Conservation (phyloP, 2,888 invertebrate genomes). For the Clepsis dumicolana region DNA sequence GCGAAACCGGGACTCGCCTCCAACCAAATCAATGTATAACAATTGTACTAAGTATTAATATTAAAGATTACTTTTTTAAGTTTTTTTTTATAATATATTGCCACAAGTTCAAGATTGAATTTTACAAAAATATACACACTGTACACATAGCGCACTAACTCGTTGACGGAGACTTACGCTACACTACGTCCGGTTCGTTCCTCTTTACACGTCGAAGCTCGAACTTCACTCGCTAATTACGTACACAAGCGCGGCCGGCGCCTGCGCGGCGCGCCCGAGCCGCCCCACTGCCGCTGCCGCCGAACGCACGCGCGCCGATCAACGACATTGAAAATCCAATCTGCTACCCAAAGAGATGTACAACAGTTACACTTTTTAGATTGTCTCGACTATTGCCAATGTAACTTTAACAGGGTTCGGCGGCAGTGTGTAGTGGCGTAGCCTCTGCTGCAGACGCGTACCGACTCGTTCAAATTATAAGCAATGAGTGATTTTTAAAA, state of each 20-base stretch:
- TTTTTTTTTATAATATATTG: constrained; percentile 78
- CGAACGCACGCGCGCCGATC: no score
- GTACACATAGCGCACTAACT: constrained; percentile 72
- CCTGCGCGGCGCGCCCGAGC: background rate
- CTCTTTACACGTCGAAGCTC: constrained; percentile 31
- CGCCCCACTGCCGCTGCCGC: no score
- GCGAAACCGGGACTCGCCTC: constrained; percentile 49
- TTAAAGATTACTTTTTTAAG: constrained; percentile 78
- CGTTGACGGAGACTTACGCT: constrained; percentile 38
- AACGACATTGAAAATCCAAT: no score
- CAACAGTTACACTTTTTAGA: no score
- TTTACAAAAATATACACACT: constrained; percentile 86
- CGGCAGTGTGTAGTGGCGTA: no score
- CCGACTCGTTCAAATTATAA: background rate
- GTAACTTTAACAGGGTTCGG: no score
- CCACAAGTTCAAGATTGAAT: constrained; percentile 79
- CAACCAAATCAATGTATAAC: constrained; percentile 61
- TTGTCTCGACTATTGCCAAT: no score
- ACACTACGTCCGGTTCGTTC: constrained; percentile 17
- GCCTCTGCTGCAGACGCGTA: no score
- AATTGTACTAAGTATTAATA: constrained; percentile 80
- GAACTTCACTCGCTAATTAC: constrained; percentile 17
- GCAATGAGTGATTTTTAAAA: background rate
- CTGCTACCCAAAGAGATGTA: no score
- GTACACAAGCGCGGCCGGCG: constrained; percentile 13